These are phyloP conservation scores for Melopsittacus undulatus DNA, from an alignment of 2,797 vertebrate genomes.

Conservation along the genomic window DNA sequence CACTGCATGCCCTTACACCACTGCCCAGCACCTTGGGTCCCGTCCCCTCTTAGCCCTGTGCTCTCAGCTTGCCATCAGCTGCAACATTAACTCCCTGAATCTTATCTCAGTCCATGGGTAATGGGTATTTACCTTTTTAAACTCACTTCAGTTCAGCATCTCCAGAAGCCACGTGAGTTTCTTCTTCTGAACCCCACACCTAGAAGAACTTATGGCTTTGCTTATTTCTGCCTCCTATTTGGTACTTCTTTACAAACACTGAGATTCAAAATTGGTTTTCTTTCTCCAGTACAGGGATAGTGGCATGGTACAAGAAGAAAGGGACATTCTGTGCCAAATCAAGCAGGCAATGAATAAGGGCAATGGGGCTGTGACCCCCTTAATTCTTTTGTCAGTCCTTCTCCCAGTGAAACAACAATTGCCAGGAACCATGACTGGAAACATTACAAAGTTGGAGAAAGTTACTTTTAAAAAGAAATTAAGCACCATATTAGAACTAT, in stretches of 20 bases:
- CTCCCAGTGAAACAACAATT: background rate
- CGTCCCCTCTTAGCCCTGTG: background rate
- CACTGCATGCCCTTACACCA: background rate
- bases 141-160: background rate
- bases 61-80: background rate
- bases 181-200: background rate
- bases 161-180: background rate
- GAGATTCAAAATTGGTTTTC: fast-evolving
- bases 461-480: background rate
- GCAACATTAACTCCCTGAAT: background rate
- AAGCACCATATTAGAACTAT: background rate
- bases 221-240: background rate
- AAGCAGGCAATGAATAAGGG: background rate
- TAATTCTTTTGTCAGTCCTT: background rate
- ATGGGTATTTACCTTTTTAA: background rate
- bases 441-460: background rate
- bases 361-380: background rate
- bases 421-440: background rate
- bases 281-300: fast-evolving
- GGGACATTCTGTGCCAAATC: background rate
- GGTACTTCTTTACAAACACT: background rate
- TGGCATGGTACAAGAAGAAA: background rate
- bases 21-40: background rate
- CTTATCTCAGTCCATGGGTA: background rate
- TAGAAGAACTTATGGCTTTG: background rate